Conservation (phyloP, 2,797 vertebrate genomes). For the Hybognathus amarus region DNA sequence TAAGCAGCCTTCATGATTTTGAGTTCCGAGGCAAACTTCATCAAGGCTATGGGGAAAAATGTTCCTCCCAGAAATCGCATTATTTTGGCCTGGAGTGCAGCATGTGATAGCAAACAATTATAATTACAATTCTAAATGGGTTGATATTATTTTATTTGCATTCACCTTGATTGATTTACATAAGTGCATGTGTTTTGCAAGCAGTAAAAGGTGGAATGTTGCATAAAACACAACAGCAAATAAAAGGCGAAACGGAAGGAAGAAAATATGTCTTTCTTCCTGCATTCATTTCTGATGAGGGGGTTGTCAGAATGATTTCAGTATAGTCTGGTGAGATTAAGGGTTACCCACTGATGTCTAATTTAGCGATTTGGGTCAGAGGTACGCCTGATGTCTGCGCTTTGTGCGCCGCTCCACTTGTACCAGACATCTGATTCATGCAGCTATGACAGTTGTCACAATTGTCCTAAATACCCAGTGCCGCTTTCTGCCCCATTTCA, state of each 20-base stretch:
- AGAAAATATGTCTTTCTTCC: conserved; percentile 38
- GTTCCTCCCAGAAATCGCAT: conserved; percentile 13
- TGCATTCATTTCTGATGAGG: conserved; percentile 9
- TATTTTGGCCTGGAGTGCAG: background rate
- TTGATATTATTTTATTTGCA: background rate
- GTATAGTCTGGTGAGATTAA: conserved; percentile 66
- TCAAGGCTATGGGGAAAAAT: conserved; percentile 50
- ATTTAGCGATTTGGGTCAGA: conserved; percentile 64
- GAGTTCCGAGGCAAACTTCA: conserved; percentile 44
- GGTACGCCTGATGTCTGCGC: conserved; percentile 62
- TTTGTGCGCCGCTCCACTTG: conserved; percentile 39
- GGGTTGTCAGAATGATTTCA: conserved; percentile 49
- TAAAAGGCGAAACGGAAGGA: conserved; percentile 6
- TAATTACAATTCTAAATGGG: conserved; percentile 37
- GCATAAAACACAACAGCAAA: background rate
- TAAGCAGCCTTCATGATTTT: conserved; percentile 39
- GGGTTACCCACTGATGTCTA: conserved; percentile 64
- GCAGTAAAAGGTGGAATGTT: background rate
- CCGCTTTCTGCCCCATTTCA: conserved; percentile 55
- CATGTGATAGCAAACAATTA: conserved; percentile 6
- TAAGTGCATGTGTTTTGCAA: background rate
- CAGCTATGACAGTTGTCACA: conserved; percentile 30
- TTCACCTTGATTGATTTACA: background rate
- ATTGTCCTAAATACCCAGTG: conserved; percentile 51
- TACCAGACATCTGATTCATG: conserved; percentile 38